A percentile compares a stretch with the other conserved stretches of the same genome.
phyloP scores from a whole-genome alignment of 2,113 vertebrate species.

The Baryphthengus martii region DNA sequence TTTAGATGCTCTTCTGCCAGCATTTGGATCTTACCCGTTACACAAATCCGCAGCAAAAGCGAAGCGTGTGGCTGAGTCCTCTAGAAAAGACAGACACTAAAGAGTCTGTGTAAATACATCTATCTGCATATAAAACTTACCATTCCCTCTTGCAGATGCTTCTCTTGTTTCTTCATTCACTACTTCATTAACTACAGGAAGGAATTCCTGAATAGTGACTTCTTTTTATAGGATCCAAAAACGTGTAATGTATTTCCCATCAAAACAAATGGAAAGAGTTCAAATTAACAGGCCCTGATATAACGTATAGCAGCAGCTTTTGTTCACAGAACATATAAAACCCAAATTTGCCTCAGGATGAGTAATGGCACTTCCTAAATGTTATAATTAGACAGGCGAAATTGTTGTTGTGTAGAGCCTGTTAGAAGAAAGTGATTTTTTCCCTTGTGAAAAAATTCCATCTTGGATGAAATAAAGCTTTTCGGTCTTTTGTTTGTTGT shows the following conservation, averaged over 20 bases:
- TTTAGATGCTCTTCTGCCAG: background rate
- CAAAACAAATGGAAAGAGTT: background rate
- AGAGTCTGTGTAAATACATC: background rate
- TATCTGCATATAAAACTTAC: background rate
- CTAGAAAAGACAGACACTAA: background rate
- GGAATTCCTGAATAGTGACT: background rate
- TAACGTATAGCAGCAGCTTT: background rate
- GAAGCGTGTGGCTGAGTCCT: background rate
- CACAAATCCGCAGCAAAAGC: background rate
- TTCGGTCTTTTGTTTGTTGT: background rate
- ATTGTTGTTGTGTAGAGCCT: background rate
- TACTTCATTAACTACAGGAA: background rate
- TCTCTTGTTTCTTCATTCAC: background rate
- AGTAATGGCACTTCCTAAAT: background rate
- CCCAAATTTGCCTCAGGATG: background rate
- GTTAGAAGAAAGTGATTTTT: background rate
- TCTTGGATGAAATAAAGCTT: background rate
- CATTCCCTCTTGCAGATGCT: background rate
- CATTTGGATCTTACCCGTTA: background rate
- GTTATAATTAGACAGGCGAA: background rate
- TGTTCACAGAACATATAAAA: background rate
- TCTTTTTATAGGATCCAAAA: background rate
- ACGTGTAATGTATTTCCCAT: background rate
- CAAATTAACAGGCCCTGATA: background rate
- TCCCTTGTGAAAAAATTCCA: background rate